Conservation (phyloP, 2,797 vertebrate species). For the Enteromius thamalakanensis region DNA sequence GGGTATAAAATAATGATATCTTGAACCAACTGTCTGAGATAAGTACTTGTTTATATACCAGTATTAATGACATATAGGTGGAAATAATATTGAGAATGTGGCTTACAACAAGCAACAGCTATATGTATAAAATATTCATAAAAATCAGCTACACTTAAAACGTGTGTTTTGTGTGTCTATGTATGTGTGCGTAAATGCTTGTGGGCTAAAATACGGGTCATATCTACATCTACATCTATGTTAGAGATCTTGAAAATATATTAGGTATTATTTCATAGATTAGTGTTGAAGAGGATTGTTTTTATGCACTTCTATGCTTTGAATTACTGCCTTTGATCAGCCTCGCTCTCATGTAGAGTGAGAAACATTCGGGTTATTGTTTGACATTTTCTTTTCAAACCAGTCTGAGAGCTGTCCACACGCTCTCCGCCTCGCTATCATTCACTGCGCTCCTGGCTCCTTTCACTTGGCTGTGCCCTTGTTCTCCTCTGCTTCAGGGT, state of each 20-base stretch:
- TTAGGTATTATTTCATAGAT: conserved; percentile 71
- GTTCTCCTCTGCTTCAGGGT: conserved; percentile 94
- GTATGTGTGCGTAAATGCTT: conserved; percentile 54
- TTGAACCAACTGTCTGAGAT: conserved; percentile 1
- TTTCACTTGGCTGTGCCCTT: conserved; percentile 73
- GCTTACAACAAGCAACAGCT: conserved; percentile 69
- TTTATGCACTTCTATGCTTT: conserved; percentile 42
- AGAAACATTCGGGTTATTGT: conserved; percentile 22
- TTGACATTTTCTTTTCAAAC: conserved; percentile 19
- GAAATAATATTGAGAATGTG: conserved; percentile 56
- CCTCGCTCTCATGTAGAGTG: conserved; percentile 10
- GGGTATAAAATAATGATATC: conserved; percentile 7
- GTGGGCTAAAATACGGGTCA: conserved; percentile 64
- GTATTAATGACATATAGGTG: not conserved
- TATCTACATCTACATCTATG: conserved; percentile 68
- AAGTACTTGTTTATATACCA: conserved; percentile 21
- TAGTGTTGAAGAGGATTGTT: conserved; percentile 42
- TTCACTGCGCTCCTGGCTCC: conserved; percentile 57
- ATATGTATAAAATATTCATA: conserved; percentile 60
- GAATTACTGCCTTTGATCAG: conserved; percentile 45
- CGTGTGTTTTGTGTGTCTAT: conserved; percentile 15
- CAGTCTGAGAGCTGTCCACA: conserved; percentile 56
- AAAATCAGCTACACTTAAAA: conserved; percentile 57
- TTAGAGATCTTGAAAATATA: conserved; percentile 75
- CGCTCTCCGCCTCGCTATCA: conserved; percentile 55